Percentiles rank a stretch among this genome's conserved stretches.
phyloP scores from a whole-genome alignment of 2,113 vertebrate genomes.

The Acanthisitta chloris region DNA sequence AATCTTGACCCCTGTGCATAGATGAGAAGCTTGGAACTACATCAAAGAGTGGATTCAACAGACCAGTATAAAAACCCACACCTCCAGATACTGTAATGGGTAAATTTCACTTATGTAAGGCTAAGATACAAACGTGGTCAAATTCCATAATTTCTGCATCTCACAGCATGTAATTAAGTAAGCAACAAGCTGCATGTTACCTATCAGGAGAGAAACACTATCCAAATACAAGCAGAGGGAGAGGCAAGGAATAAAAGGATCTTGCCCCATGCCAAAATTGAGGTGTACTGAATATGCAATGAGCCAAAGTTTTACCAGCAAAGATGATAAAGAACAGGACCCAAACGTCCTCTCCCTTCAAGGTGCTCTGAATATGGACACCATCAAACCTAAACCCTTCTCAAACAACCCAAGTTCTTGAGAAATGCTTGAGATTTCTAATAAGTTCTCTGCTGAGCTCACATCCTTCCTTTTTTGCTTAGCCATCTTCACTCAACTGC shows the following conservation, averaged over 20 bases:
- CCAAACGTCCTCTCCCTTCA: background rate
- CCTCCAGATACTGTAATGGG: background rate
- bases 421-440: background rate
- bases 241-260: background rate
- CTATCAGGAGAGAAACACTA: background rate
- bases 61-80: background rate
- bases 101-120: background rate
- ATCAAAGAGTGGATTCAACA: background rate
- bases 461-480: constrained; percentile 25
- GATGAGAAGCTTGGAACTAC: background rate
- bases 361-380: background rate
- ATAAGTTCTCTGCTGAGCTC: background rate
- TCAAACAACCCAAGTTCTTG: background rate
- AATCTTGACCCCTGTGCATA: background rate
- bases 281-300: background rate
- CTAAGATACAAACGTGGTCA: background rate
- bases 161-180: background rate
- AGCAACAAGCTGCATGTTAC: background rate
- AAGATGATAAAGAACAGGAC: background rate
- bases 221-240: background rate
- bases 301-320: background rate
- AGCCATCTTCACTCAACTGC: background rate
- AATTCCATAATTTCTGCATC: background rate
- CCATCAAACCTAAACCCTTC: background rate
- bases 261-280: background rate